A percentile compares a stretch with the other conserved stretches of the same genome.
Evolutionary conservation across 64 coral and sea anemone species (phyloP).

Genomic region (Cladopsammia gracilis): DNA sequence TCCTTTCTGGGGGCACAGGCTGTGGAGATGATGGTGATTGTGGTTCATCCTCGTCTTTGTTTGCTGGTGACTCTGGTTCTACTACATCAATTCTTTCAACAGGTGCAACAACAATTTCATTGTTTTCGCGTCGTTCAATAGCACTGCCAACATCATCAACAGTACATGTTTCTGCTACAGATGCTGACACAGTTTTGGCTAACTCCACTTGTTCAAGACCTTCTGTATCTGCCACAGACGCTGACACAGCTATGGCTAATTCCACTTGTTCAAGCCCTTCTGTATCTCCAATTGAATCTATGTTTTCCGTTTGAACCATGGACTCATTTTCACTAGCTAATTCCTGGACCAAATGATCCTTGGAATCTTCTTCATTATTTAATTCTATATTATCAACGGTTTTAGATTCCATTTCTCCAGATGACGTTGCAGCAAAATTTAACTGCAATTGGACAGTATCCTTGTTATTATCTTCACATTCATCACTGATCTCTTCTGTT

Average conservation of each 20-base stretch:
- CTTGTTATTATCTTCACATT: background rate
- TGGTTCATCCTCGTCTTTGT: background rate
- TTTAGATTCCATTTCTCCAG: background rate
- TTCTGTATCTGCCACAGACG: background rate
- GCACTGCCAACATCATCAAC: background rate
- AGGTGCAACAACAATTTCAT: background rate
- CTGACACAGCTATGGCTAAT: background rate
- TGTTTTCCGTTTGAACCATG: background rate
- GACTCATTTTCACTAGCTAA: background rate
- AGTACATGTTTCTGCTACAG: background rate
- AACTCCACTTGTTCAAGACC: background rate
- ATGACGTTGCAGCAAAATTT: background rate
- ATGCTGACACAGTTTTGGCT: background rate
- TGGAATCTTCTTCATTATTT: background rate
- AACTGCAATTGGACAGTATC: background rate
- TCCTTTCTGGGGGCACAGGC: conserved; percentile 34
- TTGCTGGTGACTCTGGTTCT: background rate
- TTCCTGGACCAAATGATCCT: background rate
- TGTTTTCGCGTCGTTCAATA: background rate
- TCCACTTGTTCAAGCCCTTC: background rate
- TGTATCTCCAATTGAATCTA: background rate
- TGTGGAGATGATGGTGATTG: background rate
- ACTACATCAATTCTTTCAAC: background rate
- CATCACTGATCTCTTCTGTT: background rate
- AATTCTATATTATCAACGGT: background rate